Conservation (phyloP, 2,113 vertebrate species). For the Pelusios castaneus region DNA sequence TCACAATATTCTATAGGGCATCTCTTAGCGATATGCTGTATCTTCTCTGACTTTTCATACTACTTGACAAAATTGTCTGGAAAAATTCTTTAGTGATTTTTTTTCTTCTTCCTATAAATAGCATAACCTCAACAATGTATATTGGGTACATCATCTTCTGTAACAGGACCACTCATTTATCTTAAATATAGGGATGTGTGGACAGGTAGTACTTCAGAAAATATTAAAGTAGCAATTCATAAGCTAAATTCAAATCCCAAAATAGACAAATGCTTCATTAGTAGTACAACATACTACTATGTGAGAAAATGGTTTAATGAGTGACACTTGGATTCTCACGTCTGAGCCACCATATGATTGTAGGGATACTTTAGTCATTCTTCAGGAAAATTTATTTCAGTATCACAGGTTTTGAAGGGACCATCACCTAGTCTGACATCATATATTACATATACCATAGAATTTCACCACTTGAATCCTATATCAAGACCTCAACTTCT, state of each 20-base stretch:
- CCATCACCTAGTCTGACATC: background rate
- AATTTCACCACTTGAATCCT: background rate
- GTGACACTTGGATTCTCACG: background rate
- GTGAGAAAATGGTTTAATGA: background rate
- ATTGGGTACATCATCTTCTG: background rate
- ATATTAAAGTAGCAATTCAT: background rate
- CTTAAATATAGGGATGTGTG: background rate
- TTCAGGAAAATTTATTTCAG: background rate
- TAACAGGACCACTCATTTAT: background rate
- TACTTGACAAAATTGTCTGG: background rate
- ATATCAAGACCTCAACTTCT: background rate
- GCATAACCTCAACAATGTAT: background rate
- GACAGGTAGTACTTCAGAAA: background rate
- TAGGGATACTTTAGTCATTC: background rate
- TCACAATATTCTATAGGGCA: background rate
- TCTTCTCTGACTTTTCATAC: background rate
- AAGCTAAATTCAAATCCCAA: background rate
- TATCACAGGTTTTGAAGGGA: no score
- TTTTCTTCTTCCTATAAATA: background rate
- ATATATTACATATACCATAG: background rate
- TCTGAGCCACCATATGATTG: background rate
- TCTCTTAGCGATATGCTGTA: rapidly evolving
- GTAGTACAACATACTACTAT: background rate
- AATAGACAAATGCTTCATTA: background rate
- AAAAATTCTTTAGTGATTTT: background rate